Base-by-base conservation (phyloP, 2,888 invertebrate genomes). In the Frankliniella fusca region DNA sequence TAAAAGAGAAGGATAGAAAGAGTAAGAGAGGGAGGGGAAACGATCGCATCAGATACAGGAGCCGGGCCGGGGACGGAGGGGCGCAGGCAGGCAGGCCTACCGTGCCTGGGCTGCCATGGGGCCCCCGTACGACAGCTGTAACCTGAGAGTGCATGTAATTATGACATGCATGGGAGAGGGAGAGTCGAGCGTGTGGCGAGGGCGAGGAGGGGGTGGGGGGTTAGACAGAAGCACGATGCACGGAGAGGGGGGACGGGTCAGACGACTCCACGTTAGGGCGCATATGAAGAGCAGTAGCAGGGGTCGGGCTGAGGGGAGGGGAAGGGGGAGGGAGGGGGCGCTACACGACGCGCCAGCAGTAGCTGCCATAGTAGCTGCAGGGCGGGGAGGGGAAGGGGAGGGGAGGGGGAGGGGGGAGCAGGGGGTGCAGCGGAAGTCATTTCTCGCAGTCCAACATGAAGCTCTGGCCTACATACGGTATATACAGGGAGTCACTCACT, bases 101-200 rank as follows among this genome's bases (percentile, higher is more conserved):
- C 70, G 23, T 20, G 70, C 18, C 61, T 15, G 61, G 61, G 61
- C 20, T 61, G 61, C 61, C 38, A 7, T 15, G 15, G 61, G 7
- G 61, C 61, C 61, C 20, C 20, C 15, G 54, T 18, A 61, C 61
- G 70, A 23, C n/a, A 23, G 70, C 70, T 23, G 70, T 23, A 70
- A 70, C 70, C 70, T 23, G 70, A 70, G 70, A 70, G 70, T n/a
- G 23, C 70, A 23, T 70, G 70, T 70, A 70, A 70, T 70, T 70
- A 70, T 70, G 70, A 70, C 70, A 65, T 20, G 70, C 23, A 70
- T 20, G n/a, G 70, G 70, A 15, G 15, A 3, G 61, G n/a, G 15
- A 15, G 61, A 15, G 54, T 18, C 54, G 18, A 18, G 15, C 12
- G 54, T 18, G 18, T 2, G 15, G 15, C 12, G 54, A n/a, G n/a